These are phyloP conservation scores for Casuarius casuarius DNA, from an alignment of 2,113 vertebrate species.

Conservation along the genomic window DNA sequence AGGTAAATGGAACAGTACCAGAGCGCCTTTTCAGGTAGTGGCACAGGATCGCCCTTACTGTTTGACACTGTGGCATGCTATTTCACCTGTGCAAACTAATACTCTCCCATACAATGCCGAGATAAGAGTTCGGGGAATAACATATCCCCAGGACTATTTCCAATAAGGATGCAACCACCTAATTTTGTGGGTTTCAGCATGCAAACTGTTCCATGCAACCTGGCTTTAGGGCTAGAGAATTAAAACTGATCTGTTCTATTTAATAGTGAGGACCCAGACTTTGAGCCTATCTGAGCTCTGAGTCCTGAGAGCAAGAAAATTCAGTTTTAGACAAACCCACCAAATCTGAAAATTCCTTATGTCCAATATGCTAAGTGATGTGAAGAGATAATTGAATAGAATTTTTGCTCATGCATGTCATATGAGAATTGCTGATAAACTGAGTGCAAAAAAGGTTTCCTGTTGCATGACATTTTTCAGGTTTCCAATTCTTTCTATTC, in stretches of 20 bases:
- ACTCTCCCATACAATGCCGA: not conserved
- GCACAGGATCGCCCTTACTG: not conserved
- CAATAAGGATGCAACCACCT: not conserved
- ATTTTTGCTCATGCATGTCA: not conserved
- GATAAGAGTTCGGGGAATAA: not conserved
- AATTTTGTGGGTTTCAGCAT: not conserved
- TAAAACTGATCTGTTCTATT: not conserved
- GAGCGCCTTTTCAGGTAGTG: not conserved
- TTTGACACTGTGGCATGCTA: not conserved
- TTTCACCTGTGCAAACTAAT: not conserved
- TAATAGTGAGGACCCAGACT: not conserved
- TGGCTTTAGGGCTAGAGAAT: not conserved
- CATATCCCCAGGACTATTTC: not conserved
- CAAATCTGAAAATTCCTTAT: not conserved
- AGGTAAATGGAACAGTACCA: not conserved
- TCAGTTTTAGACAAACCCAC: not conserved
- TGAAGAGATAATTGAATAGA: not conserved
- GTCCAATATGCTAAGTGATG: not conserved
- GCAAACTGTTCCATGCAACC: not conserved
- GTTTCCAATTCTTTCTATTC: not conserved
- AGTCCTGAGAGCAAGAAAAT: not conserved
- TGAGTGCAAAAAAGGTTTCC: not conserved
- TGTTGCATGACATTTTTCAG: not conserved
- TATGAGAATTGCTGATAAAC: not conserved
- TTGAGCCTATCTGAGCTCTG: not conserved